phyloP scores from a whole-genome alignment of 2,113 vertebrate genomes.

The Agapornis roseicollis region DNA sequence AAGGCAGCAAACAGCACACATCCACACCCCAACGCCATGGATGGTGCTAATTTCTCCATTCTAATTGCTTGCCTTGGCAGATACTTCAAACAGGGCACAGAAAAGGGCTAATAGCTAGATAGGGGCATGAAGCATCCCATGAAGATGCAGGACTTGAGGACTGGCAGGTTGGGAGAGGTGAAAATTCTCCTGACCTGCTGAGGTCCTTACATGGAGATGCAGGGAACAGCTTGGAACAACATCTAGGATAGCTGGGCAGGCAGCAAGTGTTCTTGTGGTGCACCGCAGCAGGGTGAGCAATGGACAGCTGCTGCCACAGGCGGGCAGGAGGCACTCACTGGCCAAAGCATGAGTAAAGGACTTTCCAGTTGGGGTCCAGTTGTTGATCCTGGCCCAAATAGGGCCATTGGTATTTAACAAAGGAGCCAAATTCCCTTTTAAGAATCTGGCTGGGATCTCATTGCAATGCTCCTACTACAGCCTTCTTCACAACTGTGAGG shows the following conservation, averaged over 20 bases:
- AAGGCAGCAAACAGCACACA: background rate
- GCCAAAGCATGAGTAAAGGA: background rate
- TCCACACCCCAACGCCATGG: accelerated
- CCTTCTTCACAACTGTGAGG: conserved; percentile 49
- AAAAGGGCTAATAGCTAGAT: background rate
- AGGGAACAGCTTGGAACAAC: background rate
- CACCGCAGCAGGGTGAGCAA: background rate
- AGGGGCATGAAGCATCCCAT: background rate
- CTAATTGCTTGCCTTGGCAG: background rate
- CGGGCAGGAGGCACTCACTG: background rate
- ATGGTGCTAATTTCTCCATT: background rate
- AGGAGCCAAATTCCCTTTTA: conserved; percentile 55
- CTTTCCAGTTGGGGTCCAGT: conserved; percentile 22
- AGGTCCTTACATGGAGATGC: background rate
- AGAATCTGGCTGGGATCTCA: conserved; percentile 36
- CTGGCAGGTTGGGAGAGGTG: background rate
- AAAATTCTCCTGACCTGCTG: background rate
- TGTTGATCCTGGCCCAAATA: conserved; percentile 62
- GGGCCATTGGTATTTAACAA: conserved; percentile 52
- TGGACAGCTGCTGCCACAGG: background rate
- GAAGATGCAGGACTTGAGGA: background rate
- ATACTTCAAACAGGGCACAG: background rate
- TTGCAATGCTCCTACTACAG: conserved; percentile 53
- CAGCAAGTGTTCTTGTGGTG: background rate
- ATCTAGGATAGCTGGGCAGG: background rate